A percentile compares a stretch with the other conserved stretches of the same genome.
Conservation (phyloP, 2,797 vertebrate genomes). For the Sebastes diaconus region DNA sequence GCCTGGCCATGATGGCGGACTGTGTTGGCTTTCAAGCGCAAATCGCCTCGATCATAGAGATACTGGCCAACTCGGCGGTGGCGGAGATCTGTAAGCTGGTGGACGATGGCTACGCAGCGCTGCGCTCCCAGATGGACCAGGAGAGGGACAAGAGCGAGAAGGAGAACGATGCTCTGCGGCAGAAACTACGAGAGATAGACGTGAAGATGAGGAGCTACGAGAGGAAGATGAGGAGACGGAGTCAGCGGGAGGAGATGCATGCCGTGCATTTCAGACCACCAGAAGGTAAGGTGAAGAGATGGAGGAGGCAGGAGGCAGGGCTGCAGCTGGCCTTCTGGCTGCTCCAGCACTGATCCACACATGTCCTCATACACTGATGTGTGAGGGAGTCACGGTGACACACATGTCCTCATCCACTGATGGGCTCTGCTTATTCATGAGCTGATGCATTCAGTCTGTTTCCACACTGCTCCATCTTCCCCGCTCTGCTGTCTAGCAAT, state of each 20-base stretch:
- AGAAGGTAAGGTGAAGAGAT: constrained; percentile 50
- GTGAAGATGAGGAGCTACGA: constrained; percentile 76
- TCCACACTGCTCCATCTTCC: too few species aligned
- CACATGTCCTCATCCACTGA: too few species aligned
- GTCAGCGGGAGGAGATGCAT: constrained; percentile 59
- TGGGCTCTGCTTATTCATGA: too few species aligned
- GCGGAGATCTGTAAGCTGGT: constrained; percentile 84
- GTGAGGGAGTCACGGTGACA: too few species aligned
- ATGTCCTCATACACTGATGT: too few species aligned
- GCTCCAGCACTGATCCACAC: too few species aligned
- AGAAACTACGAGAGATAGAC: constrained; percentile 78
- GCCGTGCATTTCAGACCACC: constrained; percentile 44
- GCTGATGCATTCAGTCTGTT: too few species aligned
- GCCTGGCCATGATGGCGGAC: constrained; percentile 76
- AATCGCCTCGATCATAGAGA: constrained; percentile 83
- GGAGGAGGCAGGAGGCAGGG: not conserved
- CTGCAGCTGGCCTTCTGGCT: not conserved
- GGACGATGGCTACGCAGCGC: constrained; percentile 80
- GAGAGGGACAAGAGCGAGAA: constrained; percentile 72
- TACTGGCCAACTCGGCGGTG: constrained; percentile 83
- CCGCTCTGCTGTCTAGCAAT: too few species aligned
- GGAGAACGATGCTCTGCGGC: constrained; percentile 80
- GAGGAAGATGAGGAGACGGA: constrained; percentile 73
- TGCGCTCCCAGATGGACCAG: constrained; percentile 80
- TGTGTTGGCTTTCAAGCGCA: constrained; percentile 82